Evolutionary conservation across 2,113 vertebrate genomes (phyloP).

Genomic region (Lycaon pictus): DNA sequence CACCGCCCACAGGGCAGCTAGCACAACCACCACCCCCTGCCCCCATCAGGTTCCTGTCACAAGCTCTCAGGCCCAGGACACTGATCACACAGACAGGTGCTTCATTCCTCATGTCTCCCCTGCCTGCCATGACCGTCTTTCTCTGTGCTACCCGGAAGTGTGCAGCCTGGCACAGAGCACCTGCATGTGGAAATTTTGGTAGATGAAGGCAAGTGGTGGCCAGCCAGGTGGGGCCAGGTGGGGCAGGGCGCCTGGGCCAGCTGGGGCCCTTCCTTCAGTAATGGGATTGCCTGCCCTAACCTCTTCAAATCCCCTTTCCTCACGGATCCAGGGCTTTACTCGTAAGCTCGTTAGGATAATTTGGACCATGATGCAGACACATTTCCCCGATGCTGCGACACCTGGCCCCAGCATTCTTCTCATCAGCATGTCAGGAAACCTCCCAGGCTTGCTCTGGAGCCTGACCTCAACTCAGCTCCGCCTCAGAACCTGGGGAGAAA

Average conservation of each 20-base stretch:
- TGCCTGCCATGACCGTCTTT: neutral
- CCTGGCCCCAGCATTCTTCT: neutral
- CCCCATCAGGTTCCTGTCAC: neutral
- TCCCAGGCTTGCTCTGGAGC: neutral
- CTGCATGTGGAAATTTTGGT: rapidly evolving
- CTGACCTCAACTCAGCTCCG: neutral
- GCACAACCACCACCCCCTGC: rapidly evolving
- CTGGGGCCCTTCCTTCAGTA: neutral
- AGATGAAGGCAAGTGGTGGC: neutral
- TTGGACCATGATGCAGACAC: conserved; percentile 43
- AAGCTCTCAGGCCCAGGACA: neutral
- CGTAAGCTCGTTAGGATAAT: conserved; percentile 46
- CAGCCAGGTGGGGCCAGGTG: neutral
- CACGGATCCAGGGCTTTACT: neutral
- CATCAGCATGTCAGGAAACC: neutral
- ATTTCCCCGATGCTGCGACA: neutral
- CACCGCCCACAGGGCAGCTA: rapidly evolving
- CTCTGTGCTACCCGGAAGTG: neutral
- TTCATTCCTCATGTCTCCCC: too few species aligned
- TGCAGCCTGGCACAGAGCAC: neutral
- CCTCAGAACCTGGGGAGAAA: neutral
- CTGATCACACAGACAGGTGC: neutral
- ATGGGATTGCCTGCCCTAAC: conserved; percentile 51
- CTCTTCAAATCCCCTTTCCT: conserved; percentile 58
- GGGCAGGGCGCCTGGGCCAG: neutral